A percentile compares a stretch with the other conserved stretches of the same genome.
Conservation (phyloP, 1,140 invertebrate genomes). For the Pseudomyrmex concolor region DNA sequence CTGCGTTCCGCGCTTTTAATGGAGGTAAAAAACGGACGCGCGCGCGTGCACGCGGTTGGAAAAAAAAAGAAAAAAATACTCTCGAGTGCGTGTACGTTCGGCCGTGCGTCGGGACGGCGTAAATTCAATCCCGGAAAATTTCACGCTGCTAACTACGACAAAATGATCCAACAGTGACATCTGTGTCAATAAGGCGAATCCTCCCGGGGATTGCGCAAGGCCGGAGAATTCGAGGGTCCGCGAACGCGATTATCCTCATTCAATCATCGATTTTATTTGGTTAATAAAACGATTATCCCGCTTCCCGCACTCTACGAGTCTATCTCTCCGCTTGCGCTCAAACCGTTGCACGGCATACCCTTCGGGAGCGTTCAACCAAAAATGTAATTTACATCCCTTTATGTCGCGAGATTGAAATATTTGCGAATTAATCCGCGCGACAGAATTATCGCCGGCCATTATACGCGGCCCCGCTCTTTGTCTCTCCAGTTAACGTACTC, state of each 20-base stretch:
- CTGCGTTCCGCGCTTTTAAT: conserved; percentile 22
- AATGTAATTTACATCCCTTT: conserved; percentile 86
- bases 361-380: conserved; percentile 82
- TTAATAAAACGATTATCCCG: conserved; percentile 85
- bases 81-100: conserved; percentile 24
- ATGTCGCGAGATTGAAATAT: conserved; percentile 85
- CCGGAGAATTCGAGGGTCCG: conserved; percentile 65
- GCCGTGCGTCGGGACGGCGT: conserved; percentile 2
- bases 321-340: conserved; percentile 47
- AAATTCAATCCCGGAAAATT: conserved; percentile 71
- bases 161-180: conserved; percentile 80
- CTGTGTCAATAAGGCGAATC: conserved; percentile 84
- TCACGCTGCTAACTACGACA: conserved; percentile 71
- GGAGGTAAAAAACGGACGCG: conserved; percentile 18
- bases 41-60: no score
- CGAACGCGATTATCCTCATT: conserved; percentile 80
- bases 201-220: conserved; percentile 73
- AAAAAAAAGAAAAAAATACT: conserved; percentile 15
- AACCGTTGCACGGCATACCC: conserved; percentile 68
- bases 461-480: conserved; percentile 72
- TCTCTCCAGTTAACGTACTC: conserved; percentile 50
- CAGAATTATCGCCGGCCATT: conserved; percentile 80
- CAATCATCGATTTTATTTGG: conserved; percentile 84
- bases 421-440: conserved; percentile 81
- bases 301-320: conserved; percentile 67